Base-by-base conservation (phyloP, 2,888 invertebrate genomes). In the Saturnia japonica region DNA sequence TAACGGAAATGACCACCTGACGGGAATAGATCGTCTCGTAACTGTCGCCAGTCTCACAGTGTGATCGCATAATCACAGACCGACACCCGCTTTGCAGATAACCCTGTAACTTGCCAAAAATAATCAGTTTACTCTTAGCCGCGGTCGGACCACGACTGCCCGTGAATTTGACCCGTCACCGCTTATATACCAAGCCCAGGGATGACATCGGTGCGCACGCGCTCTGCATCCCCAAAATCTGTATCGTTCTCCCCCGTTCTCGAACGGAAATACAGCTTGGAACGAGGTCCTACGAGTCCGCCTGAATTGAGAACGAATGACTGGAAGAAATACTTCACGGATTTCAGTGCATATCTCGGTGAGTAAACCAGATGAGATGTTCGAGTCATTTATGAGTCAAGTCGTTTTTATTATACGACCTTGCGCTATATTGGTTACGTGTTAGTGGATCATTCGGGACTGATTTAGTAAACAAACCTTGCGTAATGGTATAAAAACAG, bases 211-310 rank as follows among this genome's bases (percentile, higher is more conserved):
- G 93, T 95, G 93, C 95, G 95, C 94, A 94, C 94, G 93, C 95
- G 95, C 88, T 95, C 95, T 71, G 95, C 95, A 84, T 95, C 95
- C 87, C 95, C 95, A 75, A 95, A 95, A 87, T 94, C 95, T 60
- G 95, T 95, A 78, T 95, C 95, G 81, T 95, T 95, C 87, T 95
- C 95, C 85, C 95, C 95, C 75, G 94, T 95, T 75, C 94, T 95
- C 74, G 95, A 95, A 78, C 89, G 95, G 75, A 95, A 95, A 77
- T 95, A 95, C 84, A 94, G 91, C 85, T 91, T 86, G 64, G 90
- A 92, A 71, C 86, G 91, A 72, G 87, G 85, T 68, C 91, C 90
- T 14, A 80, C 85, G 69, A 85, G 81, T 73, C 90, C 90, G 51
- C 89, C 92, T 7, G 91, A 93, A 73, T 79, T 91, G 76, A 85